These are phyloP conservation scores for Lasioglossum vierecki DNA, from an alignment of 2,888 invertebrate genomes.

Conservation along the genomic window DNA sequence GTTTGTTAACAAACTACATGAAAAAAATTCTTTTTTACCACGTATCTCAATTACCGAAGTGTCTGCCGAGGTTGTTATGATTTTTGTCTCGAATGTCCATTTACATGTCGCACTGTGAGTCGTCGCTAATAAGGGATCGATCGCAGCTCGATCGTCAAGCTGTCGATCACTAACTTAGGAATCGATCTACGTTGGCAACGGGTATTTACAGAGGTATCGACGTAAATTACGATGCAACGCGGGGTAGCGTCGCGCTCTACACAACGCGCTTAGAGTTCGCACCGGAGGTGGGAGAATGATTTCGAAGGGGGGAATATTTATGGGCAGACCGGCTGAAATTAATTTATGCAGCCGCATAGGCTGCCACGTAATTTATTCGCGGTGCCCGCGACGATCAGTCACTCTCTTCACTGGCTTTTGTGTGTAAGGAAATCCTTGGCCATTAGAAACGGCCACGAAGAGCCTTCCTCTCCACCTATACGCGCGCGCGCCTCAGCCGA, in stretches of 20 bases:
- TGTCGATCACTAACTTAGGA: not conserved
- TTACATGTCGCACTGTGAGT: no score
- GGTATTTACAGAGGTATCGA: slow-evolving; percentile 58
- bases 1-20: no score
- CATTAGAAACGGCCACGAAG: slow-evolving; percentile 74
- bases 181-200: not conserved
- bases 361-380: slow-evolving; percentile 83
- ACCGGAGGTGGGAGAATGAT: slow-evolving; percentile 71
- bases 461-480: slow-evolving; percentile 51
- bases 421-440: slow-evolving; percentile 77
- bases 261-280: slow-evolving; percentile 43
- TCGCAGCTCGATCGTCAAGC: not conserved
- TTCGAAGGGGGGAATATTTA: slow-evolving; percentile 81
- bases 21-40: no score
- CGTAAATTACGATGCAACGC: slow-evolving; percentile 70
- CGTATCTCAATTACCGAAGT: no score
- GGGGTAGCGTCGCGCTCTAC: slow-evolving; percentile 38
- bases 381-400: slow-evolving; percentile 81
- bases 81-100: no score
- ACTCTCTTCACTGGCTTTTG: slow-evolving; percentile 79
- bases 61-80: no score
- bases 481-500: slow-evolving; percentile 18
- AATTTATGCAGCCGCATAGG: slow-evolving; percentile 83
- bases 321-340: slow-evolving; percentile 81
- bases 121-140: not conserved